Evolutionary conservation across 2,888 invertebrate genomes (phyloP), one percentile per base, ranked within the genome.

Genomic region (Hirtodrosophila trivittata): DNA sequence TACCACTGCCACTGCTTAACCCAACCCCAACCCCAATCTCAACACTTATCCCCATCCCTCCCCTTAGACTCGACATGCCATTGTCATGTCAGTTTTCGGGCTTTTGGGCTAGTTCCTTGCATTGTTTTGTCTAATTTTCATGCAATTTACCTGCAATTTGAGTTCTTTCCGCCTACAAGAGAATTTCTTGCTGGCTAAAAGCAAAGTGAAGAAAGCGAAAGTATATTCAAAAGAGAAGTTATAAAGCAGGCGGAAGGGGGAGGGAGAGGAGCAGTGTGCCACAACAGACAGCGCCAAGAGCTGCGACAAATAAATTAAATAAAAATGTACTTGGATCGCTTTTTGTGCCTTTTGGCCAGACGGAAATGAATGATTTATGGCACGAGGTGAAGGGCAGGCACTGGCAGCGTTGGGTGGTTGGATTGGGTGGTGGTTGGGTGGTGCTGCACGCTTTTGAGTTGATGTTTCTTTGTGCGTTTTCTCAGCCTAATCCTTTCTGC

Each of bases 331-430:
- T 43, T 52, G 45, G 37, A 32, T 32, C 55, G 41, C 45, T 49
- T 47, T 66, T 72, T 60, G 30, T 56, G 51, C 49, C 56, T 62
- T 62, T 62, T 52, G 56, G 62, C 56, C 45, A 49, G 35, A 50
- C 43, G 77, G 75, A 75, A 77, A 66, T 72, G 60, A 82, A 82
- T 82, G 83, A 77, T 77, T 77, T 77, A 77, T 82, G 65, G 42
- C 25, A 33, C 18, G 43, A n/a, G n/a, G n/a, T n/a, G n/a, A n/a
- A n/a, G n/a, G n/a, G n/a, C n/a, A n/a, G n/a, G n/a, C n/a, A n/a
- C n/a, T n/a, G 10, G 4, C 46, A 9, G 10, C 9, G 12, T 16
- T 13, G 30, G 8, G 35, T 2, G n/a, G 35, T 13, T 6, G 13
- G 28, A 3, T 0, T 30, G 7, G 3, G 25, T 0, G 12, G 4